Conservation (phyloP, 2,113 vertebrate species). For the Tachuris rubrigastra region DNA sequence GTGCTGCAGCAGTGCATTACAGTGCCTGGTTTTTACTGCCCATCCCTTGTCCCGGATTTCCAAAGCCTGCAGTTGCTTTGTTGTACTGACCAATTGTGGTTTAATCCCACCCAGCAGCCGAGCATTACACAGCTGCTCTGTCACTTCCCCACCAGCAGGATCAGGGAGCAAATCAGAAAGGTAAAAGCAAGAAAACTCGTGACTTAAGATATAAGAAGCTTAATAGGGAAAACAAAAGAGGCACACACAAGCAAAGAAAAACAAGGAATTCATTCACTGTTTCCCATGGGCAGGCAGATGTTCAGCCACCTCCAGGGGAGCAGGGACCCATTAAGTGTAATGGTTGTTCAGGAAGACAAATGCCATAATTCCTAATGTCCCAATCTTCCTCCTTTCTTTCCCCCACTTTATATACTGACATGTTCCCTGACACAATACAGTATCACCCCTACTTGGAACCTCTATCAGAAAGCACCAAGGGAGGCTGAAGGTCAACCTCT, state of each 20-base stretch:
- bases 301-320: background rate
- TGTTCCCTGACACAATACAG: background rate
- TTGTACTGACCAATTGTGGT: rapidly evolving
- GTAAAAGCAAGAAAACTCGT: background rate
- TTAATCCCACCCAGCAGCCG: background rate
- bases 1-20: background rate
- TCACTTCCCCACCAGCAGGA: background rate
- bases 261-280: background rate
- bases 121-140: too few relatives aligned
- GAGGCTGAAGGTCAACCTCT: background rate
- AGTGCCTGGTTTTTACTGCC: background rate
- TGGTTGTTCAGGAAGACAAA: background rate
- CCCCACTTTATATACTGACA: too few relatives aligned
- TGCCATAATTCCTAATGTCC: background rate
- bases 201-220: background rate
- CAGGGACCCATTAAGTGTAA: background rate
- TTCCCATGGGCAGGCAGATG: background rate
- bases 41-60: background rate
- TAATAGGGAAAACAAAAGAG: background rate
- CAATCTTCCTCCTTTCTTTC: background rate
- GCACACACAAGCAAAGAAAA: background rate
- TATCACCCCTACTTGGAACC: background rate
- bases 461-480: background rate
- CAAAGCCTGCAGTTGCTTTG: background rate
- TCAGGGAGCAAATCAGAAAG: background rate